Evolutionary conservation across 1,140 invertebrate species (phyloP), one percentile per base, ranked within the genome.

Genomic region (Antheraea pernyi): DNA sequence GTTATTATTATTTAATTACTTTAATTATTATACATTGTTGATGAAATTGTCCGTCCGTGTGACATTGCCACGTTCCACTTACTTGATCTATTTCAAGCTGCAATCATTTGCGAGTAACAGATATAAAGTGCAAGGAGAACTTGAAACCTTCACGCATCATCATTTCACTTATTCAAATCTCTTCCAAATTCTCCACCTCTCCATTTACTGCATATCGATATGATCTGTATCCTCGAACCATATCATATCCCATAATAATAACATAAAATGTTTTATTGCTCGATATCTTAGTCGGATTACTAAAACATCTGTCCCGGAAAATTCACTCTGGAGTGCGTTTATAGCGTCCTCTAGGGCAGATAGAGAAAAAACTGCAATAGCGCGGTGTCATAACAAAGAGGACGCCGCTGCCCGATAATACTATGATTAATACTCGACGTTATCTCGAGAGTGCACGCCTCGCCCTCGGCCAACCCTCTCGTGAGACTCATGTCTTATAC

Each of bases 251-350:
- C 46, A 53, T 76, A 72, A 72, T 78, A 77, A 84, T 83, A 81
- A 78, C 76, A 84, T 80, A 81, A 79, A 85, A 85, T 83, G 79
- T 86, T 88, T 88, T 83, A 87, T 83, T 85, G 81, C 79, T 70
- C 68, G 78, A 78, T 83, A 81, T 85, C 79, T 81, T 68, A 74
- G 69, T 75, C 71, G 82, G 82, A 86, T 88, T 86, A 86, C 89
- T 87, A 85, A 86, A 90, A 91, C 89, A 91, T 89, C 87, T 91
- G 89, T 88, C 86, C 83, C 89, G 87, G 89, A 91, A 91, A 91
- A 91, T 91, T 91, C 85, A 88, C 89, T 89, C 87, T 89, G 81
- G 70, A 85, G 72, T 39, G 66, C 81, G 83, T 83, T 86, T 85
- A 88, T 85, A 85, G 81, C 80, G 76, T 76, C 77, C 78, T 83